Evolutionary conservation across 2,797 vertebrate genomes (phyloP), one percentile per base, ranked within the genome.

Genomic region (Salarias fasciatus): DNA sequence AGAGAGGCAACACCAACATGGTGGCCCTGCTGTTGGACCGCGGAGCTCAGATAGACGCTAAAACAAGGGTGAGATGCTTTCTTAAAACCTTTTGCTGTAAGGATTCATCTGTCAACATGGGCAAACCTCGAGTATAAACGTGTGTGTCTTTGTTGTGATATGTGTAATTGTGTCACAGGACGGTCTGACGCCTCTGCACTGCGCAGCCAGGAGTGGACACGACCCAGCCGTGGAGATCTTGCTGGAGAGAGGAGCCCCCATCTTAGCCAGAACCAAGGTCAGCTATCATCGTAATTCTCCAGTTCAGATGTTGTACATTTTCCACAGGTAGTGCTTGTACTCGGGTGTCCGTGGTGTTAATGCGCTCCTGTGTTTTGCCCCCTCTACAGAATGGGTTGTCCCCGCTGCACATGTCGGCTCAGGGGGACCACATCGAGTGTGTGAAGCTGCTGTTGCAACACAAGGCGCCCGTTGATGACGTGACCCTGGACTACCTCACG

Each of bases 1-100:
- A 99, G 90, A 94, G 98, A 53, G 98, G 98, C 65, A 99, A 99
- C 90, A 96, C 96, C 37, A 99, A 98, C 89, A 99, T 99, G 97
- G 97, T 98, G 66, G 95, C 95, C 72, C 94, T 99, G 75, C 83
- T 99, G 14, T 86, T 98, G 91, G 97, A 99, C 89, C 94, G 97
- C 0, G 95, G 96, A 54, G 94, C 95, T 66, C 96, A 98, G 91
- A 99, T 99, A 1, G 97, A 99, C 70, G 97, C 96, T 77, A 99
- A 99, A 93, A 99, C 97, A 33, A 93, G 97, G 91, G 97, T 98
- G 88, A 94, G 96, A 24, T 3, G 18, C 18, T 24, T 24, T 18
- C 24, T 24, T 24, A 24, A 24, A 24, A 24, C 18, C 3, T 24
- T 24, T 2, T 24, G 18, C 24, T 2, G 18, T 3, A 24, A 24